Percentiles rank a stretch among this genome's conserved stretches.
Evolutionary conservation across 2,113 vertebrate genomes (phyloP).

Genomic region (Oxygymnocypris stewartii): DNA sequence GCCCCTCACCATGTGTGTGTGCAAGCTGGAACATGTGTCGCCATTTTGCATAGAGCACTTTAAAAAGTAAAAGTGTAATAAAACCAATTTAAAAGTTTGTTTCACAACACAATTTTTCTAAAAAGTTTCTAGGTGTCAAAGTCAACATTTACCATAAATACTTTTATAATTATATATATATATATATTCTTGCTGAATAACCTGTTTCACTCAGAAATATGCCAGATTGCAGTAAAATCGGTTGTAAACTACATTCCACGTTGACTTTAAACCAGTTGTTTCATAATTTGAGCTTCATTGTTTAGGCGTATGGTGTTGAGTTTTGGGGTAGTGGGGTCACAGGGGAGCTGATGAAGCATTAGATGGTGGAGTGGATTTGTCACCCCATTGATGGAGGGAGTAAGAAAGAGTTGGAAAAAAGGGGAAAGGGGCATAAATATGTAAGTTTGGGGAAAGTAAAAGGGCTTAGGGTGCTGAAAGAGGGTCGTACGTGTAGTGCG

Average conservation of each 20-base stretch:
- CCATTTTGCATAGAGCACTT: conserved; percentile 7
- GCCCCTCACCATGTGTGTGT: conserved; percentile 45
- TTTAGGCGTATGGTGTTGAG: neutral
- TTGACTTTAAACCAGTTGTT: neutral
- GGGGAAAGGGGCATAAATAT: neutral
- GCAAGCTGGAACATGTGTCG: neutral
- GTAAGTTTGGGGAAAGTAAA: neutral
- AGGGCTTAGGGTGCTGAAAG: neutral
- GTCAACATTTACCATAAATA: neutral
- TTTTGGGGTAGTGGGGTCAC: neutral
- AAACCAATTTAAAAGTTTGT: neutral
- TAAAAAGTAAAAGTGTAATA: conserved; percentile 4
- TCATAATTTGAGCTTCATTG: neutral
- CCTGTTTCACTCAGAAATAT: neutral
- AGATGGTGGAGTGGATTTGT: neutral
- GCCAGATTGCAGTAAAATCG: neutral
- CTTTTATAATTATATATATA: neutral
- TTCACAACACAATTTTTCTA: neutral
- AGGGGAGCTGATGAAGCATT: neutral
- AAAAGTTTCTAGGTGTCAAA: neutral
- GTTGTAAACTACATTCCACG: neutral
- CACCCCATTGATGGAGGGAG: neutral
- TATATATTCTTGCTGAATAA: neutral
- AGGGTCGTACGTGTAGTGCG: neutral
- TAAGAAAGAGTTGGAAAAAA: neutral